Evolutionary conservation across 2,888 invertebrate species (phyloP).

Genomic region (Agrypnus murinus): DNA sequence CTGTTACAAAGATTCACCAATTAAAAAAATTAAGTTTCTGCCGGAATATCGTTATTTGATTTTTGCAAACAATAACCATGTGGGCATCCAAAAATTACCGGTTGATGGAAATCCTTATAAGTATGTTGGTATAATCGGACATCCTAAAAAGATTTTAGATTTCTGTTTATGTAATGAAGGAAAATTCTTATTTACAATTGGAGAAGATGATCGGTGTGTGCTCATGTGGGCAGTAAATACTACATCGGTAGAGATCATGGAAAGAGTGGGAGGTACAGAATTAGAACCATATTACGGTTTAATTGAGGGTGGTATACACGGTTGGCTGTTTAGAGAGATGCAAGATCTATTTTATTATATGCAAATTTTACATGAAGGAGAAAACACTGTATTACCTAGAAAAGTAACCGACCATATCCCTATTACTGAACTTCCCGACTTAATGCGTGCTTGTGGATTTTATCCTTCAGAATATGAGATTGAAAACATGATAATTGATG

Average conservation of each 20-base stretch:
- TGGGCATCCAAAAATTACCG: constrained; percentile 82
- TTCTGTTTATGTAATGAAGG: constrained; percentile 71
- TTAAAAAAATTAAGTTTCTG: constrained; percentile 72
- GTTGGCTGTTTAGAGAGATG: constrained; percentile 82
- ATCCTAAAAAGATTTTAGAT: constrained; percentile 74
- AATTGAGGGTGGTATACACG: constrained; percentile 81
- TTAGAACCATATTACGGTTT: constrained; percentile 82
- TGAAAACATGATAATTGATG: constrained; percentile 76
- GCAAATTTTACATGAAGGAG: constrained; percentile 83
- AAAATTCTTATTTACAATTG: constrained; percentile 74
- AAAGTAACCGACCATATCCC: constrained; percentile 77
- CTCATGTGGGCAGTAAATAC: constrained; percentile 76
- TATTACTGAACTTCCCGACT: constrained; percentile 80
- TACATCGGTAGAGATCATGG: constrained; percentile 60
- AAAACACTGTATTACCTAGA: constrained; percentile 78
- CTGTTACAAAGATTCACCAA: constrained; percentile 71
- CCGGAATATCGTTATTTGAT: constrained; percentile 73
- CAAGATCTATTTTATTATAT: constrained; percentile 85
- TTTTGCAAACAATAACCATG: constrained; percentile 77
- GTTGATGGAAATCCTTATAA: constrained; percentile 85
- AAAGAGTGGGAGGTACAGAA: constrained; percentile 74
- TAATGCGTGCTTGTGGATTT: constrained; percentile 84
- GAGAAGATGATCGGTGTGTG: constrained; percentile 73
- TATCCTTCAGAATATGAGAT: constrained; percentile 85
- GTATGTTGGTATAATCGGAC: constrained; percentile 77